Conservation (phyloP, 2,113 vertebrate genomes). For the Xiphorhynchus elegans region DNA sequence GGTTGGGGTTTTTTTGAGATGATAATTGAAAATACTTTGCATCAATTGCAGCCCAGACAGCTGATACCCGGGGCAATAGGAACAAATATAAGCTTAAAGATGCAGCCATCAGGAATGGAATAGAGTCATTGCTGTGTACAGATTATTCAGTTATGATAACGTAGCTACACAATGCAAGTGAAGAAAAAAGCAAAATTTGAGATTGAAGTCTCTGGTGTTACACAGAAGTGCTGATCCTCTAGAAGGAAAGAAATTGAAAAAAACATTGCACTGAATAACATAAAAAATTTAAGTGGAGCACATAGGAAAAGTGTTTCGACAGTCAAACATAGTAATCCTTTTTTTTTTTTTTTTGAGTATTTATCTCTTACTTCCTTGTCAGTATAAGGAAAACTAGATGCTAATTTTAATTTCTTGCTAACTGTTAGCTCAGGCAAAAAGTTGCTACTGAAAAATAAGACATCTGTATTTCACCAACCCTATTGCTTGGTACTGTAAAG, state of each 20-base stretch:
- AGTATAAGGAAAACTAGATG: background rate
- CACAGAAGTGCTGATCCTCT: background rate
- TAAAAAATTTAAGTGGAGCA: background rate
- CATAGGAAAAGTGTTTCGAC: background rate
- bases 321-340: background rate
- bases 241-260: constrained; percentile 20
- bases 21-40: background rate
- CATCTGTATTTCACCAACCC: background rate
- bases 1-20: background rate
- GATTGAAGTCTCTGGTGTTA: background rate
- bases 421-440: background rate
- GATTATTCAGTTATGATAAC: background rate
- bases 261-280: background rate
- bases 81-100: background rate
- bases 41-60: background rate
- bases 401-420: background rate
- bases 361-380: background rate
- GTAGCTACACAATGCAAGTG: background rate
- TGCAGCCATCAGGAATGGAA: background rate
- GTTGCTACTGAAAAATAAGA: background rate
- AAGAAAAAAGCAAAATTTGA: background rate
- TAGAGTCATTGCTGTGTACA: background rate
- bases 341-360: background rate
- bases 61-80: background rate
- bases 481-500: background rate